A percentile compares a stretch with the other conserved stretches of the same genome.
Evolutionary conservation across 2,888 invertebrate genomes (phyloP).

Genomic region (Perizoma flavofasciatum): DNA sequence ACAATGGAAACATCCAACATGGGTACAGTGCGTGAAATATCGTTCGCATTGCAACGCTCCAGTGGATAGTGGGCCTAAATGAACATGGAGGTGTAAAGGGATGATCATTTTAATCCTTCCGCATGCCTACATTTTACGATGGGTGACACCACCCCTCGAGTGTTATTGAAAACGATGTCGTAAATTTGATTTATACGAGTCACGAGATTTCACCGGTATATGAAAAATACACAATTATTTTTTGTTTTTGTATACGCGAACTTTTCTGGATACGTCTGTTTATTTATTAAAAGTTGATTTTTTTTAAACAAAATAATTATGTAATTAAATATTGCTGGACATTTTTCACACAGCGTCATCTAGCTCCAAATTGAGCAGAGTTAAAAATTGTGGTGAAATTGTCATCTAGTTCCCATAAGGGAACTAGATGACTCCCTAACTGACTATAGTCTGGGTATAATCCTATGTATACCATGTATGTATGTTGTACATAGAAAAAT

Average conservation of each 20-base stretch:
- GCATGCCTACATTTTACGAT: conserved; percentile 43
- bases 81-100: conserved; percentile 37
- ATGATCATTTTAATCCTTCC: conserved; percentile 48
- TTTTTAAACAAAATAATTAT: no score
- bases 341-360: no score
- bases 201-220: conserved; percentile 49
- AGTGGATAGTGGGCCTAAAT: conserved; percentile 23
- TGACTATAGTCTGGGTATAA: no score
- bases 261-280: no score
- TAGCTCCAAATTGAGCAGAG: no score
- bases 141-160: conserved; percentile 43
- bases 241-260: conserved; percentile 5
- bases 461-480: no score
- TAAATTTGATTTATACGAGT: conserved; percentile 57
- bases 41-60: conserved; percentile 7
- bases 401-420: no score
- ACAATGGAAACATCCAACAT: neutral
- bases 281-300: no score
- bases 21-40: conserved; percentile 13
- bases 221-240: conserved; percentile 38
- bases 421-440: no score
- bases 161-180: conserved; percentile 56
- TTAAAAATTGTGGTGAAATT: no score
- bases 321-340: no score
- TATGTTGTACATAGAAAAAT: no score